phyloP scores from a whole-genome alignment of 2,113 vertebrate genomes.

The Aldabrachelys gigantea region DNA sequence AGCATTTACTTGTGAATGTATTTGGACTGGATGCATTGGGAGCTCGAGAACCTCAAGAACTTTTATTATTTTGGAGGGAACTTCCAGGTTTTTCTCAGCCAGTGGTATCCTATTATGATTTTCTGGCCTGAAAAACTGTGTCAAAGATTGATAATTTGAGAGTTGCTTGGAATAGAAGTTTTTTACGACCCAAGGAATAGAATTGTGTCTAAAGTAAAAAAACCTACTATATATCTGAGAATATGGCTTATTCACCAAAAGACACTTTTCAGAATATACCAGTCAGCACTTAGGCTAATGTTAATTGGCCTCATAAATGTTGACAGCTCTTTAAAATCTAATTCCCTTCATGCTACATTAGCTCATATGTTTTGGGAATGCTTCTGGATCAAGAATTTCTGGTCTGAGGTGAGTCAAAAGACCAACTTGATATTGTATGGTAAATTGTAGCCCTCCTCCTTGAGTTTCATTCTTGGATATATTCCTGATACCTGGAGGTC shows the following conservation, averaged over 20 bases:
- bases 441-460: background rate
- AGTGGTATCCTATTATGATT: too few species aligned
- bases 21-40: too few species aligned
- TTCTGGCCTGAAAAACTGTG: background rate
- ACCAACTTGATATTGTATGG: background rate
- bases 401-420: background rate
- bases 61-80: too few species aligned
- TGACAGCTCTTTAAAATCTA: background rate
- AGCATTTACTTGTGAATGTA: too few species aligned
- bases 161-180: background rate
- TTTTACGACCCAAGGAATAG: background rate
- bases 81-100: too few species aligned
- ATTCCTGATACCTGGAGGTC: background rate
- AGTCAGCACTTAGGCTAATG: background rate
- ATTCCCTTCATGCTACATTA: background rate
- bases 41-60: too few species aligned
- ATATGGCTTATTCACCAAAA: too few species aligned
- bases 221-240: background rate
- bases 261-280: too few species aligned
- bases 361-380: background rate
- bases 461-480: background rate
- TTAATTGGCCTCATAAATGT: background rate
- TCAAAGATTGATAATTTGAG: background rate
- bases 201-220: background rate
- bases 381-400: background rate